Evolutionary conservation across 2,797 vertebrate genomes (phyloP), one percentile per base, ranked within the genome.

Genomic region (Sebastes variabilis): DNA sequence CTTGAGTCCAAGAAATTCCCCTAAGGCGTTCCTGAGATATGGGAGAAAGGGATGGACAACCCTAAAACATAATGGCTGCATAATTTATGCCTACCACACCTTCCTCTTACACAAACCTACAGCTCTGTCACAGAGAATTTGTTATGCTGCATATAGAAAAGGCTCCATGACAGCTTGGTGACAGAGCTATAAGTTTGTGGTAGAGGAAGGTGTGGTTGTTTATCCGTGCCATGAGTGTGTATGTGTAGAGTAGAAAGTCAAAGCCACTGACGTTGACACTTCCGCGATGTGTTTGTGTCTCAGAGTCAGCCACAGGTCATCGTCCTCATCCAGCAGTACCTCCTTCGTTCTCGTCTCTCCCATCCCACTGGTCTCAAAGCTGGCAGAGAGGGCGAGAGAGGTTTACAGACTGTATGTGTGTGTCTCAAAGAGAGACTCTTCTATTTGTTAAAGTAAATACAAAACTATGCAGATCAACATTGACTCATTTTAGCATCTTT

Each of bases 211-310:
- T 54, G 24, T 75, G 30, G 8, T 36, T 55, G 3, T 76, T 59
- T 60, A 22, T 56, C 8, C 25, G 6, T 54, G 62, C 5, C 1
- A 13, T 36, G 25, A 22, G 30, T 46, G 58, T 73, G 24, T 58
- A 18, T 10, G 3, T 38, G 66, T 49, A 38, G 20, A 52, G 38
- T 1, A 29, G 20, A 25, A 25, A 32, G 32, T 49, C 6, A n/a
- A 18, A 75, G 46, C 1, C 10, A 89, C 98, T 97, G 95, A 99
- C 98, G 98, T 98, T 84, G 98, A 99, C 89, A 99, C 98, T 86
- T 99, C 98, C 0, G 98, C 98, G 0, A 99, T 99, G 94, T 99
- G 98, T 79, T 99, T 99, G 95, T 99, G 98, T 86, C 98, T 97
- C 80, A 99, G 86, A 0, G 95, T 92, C 65, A 99, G 95, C 98